Evolutionary conservation across 2,113 vertebrate genomes (phyloP).

Genomic region (Ascaphus truei): DNA sequence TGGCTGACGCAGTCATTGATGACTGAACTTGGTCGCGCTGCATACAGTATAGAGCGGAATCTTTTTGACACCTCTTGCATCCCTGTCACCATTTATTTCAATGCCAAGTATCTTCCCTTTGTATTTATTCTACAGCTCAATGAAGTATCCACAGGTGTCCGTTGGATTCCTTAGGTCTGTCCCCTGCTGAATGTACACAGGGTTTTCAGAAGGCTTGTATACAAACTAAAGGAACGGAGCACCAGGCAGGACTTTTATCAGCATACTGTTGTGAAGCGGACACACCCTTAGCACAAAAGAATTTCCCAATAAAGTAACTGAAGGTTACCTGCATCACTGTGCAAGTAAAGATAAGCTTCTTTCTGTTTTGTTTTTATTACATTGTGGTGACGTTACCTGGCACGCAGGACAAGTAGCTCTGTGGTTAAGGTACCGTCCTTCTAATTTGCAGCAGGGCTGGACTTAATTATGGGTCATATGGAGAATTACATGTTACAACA

Average conservation of each 20-base stretch:
- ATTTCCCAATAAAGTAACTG: not conserved
- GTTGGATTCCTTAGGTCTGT: not conserved
- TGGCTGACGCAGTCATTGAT: constrained; percentile 42
- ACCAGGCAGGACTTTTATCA: not conserved
- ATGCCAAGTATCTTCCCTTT: too few species aligned
- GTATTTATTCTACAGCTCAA: not conserved
- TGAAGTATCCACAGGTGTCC: not conserved
- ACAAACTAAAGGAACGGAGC: not conserved
- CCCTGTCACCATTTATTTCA: not conserved
- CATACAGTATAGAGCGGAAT: constrained; percentile 3
- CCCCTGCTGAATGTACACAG: not conserved
- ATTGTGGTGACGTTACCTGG: too few species aligned
- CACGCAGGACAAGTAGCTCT: not conserved
- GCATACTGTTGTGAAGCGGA: not conserved
- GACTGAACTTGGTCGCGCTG: constrained; percentile 21
- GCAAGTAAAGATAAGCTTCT: not conserved
- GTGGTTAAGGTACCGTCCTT: not conserved
- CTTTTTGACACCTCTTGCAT: constrained; percentile 34
- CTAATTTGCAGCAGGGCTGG: not conserved
- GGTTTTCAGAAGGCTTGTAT: not conserved
- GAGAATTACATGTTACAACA: not conserved
- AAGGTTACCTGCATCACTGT: not conserved
- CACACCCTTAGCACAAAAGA: constrained; percentile 10
- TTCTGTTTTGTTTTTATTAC: constrained; percentile 22
- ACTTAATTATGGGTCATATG: not conserved